These are phyloP conservation scores for Momotus momota DNA, from an alignment of 2,797 vertebrate species.

Conservation along the genomic window DNA sequence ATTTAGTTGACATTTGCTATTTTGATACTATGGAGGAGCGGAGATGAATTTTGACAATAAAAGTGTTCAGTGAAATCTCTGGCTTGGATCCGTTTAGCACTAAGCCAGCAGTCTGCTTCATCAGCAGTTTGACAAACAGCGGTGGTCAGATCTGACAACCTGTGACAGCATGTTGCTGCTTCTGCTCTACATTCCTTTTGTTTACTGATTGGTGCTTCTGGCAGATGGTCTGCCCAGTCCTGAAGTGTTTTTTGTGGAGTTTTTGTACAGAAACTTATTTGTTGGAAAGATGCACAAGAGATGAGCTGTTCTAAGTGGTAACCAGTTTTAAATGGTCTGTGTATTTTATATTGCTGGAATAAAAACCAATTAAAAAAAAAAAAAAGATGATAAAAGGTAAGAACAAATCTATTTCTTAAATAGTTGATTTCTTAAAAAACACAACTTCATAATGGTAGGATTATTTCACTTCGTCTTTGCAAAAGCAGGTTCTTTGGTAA, in stretches of 20 bases:
- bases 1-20: neutral
- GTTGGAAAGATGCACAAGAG: neutral
- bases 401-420: neutral
- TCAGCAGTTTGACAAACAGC: neutral
- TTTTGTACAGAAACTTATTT: neutral
- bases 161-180: neutral
- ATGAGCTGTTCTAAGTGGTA: neutral
- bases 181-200: neutral
- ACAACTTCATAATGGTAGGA: rapidly evolving
- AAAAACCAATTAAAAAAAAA: neutral
- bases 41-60: neutral
- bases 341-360: neutral
- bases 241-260: neutral
- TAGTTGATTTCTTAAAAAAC: neutral
- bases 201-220: neutral
- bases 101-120: neutral
- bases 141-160: neutral
- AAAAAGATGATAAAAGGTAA: neutral
- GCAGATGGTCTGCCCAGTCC: neutral
- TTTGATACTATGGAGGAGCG: neutral
- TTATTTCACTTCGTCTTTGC: neutral
- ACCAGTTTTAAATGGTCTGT: neutral
- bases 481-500: neutral
- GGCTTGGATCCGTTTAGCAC: rapidly evolving
- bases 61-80: neutral